Evolutionary conservation across 2,888 invertebrate species (phyloP), one percentile per base, ranked within the genome.

Genomic region (Trimorus sp.): DNA sequence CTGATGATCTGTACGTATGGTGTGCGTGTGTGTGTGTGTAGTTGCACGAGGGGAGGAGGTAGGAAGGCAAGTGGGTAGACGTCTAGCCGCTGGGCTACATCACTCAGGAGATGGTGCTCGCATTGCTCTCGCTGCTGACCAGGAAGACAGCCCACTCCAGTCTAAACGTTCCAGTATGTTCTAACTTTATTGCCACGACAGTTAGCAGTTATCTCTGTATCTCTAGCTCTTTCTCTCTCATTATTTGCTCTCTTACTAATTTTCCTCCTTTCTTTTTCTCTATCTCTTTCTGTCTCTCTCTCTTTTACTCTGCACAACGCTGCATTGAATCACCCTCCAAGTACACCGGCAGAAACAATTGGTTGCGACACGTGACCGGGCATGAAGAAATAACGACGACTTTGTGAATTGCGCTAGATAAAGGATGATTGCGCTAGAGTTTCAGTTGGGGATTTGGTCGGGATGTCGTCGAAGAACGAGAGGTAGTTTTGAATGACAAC

Each of bases 61-160:
- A 89, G 91, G 91, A 87, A 90, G 91, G 87, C 91, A 91, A 87
- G 92, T 93, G 85, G 93, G 93, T 89, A 92, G 93, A 90, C 92
- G 93, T 86, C 92, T 93, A 89, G 93, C 93, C 84, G 93, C 92
- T 85, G 92, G 92, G 88, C 92, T 92, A 84, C 92, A 91, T 91
- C 93, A 92, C 91, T 87, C 92, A 89, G 92, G 93, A 89, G 93
- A 93, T 88, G 93, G 92, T 89, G 93, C 91, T 86, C 91, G 91
- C 85, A 91, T 91, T 88, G 91, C 91, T 85, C 91, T 93, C 90
- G 93, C 93, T 84, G 93, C 93, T 86, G 95, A 96, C 91, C 95
- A 96, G 89, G 97, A 97, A 94, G 95, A 96, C 92, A 96, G 96
- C 91, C 96, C 96, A 89, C 95, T 97, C 89, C 96, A 96, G 93